Evolutionary conservation across 2,797 vertebrate species (phyloP).

Genomic region (Percopsis omiscomaycus): DNA sequence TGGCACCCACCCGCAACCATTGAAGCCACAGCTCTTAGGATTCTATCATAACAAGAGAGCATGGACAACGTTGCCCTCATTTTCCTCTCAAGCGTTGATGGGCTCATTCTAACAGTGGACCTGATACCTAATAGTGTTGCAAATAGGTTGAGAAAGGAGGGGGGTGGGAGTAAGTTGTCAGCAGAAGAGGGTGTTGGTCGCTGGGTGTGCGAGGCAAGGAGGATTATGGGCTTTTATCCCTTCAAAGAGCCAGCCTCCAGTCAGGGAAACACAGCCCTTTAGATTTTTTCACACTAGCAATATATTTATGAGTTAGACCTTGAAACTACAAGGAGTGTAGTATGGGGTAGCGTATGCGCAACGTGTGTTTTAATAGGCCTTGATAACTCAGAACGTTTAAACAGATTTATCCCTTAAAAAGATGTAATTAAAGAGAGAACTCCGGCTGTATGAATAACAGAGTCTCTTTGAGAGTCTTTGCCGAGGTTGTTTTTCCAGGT

Average conservation of each 20-base stretch:
- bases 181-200: slow-evolving; percentile 41
- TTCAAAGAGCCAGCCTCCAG: slow-evolving; percentile 67
- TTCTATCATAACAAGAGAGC: slow-evolving; percentile 40
- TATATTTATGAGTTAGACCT: slow-evolving; percentile 61
- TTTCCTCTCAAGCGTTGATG: slow-evolving; percentile 17
- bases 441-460: slow-evolving; percentile 41
- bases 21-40: slow-evolving; percentile 32
- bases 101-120: slow-evolving; percentile 16
- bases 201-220: slow-evolving; percentile 43
- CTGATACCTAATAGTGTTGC: slow-evolving; percentile 23
- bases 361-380: slow-evolving; percentile 55
- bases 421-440: slow-evolving; percentile 61
- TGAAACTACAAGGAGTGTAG: slow-evolving; percentile 60
- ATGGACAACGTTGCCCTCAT: slow-evolving; percentile 16
- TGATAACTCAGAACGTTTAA: slow-evolving; percentile 55
- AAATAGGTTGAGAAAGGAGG: slow-evolving; percentile 7
- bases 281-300: slow-evolving; percentile 47
- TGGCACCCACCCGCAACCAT: slow-evolving; percentile 20
- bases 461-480: slow-evolving; percentile 22
- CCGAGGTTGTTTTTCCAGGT: slow-evolving; percentile 35
- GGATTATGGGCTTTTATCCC: slow-evolving; percentile 70
- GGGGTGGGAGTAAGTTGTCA: slow-evolving; percentile 51
- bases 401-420: slow-evolving; percentile 50
- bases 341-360: slow-evolving; percentile 54
- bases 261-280: slow-evolving; percentile 48